Conservation (phyloP, 37 sponge, comb jelly and placozoan species). For the Mnemiopsis leidyi region DNA sequence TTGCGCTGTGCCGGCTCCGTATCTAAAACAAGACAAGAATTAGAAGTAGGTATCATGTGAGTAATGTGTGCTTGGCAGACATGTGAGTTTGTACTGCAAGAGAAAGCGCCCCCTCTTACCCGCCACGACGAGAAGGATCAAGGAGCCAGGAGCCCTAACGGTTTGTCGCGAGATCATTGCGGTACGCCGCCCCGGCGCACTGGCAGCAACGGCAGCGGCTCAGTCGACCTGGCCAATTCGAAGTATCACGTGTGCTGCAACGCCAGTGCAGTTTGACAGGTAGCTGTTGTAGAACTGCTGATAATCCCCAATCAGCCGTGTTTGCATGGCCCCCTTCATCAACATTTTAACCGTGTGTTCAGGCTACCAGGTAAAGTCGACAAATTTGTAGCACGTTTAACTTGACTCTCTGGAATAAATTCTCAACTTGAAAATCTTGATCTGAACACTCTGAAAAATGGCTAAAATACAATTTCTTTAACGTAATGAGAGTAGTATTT, state of each 20-base stretch:
- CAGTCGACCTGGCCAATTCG: background rate
- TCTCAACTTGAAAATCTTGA: too few relatives aligned
- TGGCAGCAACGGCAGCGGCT: background rate
- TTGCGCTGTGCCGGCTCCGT: too few relatives aligned
- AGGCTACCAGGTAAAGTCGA: too few relatives aligned
- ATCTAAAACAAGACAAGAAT: background rate
- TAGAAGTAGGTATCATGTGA: background rate
- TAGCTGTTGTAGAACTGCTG: background rate
- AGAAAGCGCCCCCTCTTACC: background rate
- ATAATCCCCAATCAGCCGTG: background rate
- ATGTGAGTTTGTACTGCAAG: background rate
- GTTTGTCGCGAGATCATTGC: background rate
- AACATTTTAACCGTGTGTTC: background rate
- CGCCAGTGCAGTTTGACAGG: background rate
- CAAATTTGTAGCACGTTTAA: too few relatives aligned
- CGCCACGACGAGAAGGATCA: background rate
- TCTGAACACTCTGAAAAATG: too few relatives aligned
- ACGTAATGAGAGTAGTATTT: too few relatives aligned
- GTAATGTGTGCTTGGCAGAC: background rate
- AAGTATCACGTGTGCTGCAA: background rate
- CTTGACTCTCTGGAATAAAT: too few relatives aligned
- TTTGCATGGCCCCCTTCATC: background rate
- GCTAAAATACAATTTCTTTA: too few relatives aligned
- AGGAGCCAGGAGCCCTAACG: background rate
- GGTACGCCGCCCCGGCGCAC: background rate